These are phyloP conservation scores for Gymnoscelis rufifasciata DNA, from an alignment of 2,888 invertebrate genomes.

Conservation along the genomic window DNA sequence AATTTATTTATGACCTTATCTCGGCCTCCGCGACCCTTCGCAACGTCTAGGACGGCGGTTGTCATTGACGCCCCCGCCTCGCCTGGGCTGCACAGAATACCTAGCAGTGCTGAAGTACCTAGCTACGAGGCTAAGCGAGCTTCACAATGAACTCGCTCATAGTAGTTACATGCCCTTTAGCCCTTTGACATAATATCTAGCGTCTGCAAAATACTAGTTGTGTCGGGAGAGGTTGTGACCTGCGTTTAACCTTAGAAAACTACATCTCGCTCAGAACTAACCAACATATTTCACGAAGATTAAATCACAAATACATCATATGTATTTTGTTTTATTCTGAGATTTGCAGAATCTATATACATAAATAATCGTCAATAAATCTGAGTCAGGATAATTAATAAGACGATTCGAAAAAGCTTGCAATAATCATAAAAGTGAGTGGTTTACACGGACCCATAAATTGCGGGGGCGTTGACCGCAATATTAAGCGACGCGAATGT, in stretches of 20 bases:
- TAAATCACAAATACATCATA: neutral
- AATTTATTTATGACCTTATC: conserved; percentile 31
- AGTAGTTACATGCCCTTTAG: conserved; percentile 9
- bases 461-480: conserved; percentile 73
- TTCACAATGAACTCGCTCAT: conserved; percentile 16
- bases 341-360: neutral
- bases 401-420: conserved; percentile 10
- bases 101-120: neutral
- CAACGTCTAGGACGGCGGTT: conserved; percentile 24
- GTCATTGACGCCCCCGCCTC: conserved; percentile 23
- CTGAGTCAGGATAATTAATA: conserved; percentile 5
- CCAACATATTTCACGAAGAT: neutral
- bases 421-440: conserved; percentile 26
- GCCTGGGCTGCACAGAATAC: conserved; percentile 9
- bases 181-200: conserved; percentile 13
- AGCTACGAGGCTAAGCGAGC: conserved; percentile 13
- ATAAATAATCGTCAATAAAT: conserved; percentile 1
- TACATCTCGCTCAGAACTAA: neutral
- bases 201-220: conserved; percentile 2
- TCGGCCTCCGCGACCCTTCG: conserved; percentile 28
- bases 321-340: neutral
- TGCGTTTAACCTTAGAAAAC: neutral
- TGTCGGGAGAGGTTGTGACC: neutral
- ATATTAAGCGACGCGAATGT: conserved; percentile 77
- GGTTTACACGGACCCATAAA: conserved; percentile 47